Conservation (phyloP, 2,113 vertebrate species). For the Arenaria interpres region DNA sequence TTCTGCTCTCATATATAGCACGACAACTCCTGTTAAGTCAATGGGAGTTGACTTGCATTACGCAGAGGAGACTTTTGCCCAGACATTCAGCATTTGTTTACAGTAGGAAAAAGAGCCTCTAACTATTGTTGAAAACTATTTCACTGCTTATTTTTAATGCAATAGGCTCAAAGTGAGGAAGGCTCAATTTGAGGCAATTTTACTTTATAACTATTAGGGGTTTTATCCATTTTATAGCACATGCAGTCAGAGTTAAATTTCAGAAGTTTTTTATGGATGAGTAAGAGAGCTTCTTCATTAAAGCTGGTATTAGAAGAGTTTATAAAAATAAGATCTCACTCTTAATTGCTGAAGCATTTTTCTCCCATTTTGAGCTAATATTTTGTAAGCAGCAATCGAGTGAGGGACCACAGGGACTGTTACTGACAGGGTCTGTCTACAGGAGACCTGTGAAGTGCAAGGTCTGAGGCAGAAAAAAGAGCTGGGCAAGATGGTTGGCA, state of each 20-base stretch:
- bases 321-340: background rate
- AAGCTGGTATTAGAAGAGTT: background rate
- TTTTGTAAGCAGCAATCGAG: background rate
- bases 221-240: background rate
- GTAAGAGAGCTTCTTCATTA: background rate
- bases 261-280: background rate
- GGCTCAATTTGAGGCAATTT: background rate
- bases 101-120: conserved; percentile 8
- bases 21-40: conserved; percentile 26
- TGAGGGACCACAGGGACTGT: background rate
- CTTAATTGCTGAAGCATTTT: background rate
- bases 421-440: background rate
- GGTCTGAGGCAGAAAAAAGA: background rate
- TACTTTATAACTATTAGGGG: background rate
- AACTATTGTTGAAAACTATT: conserved; percentile 8
- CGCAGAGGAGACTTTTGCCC: background rate
- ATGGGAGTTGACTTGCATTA: conserved; percentile 26
- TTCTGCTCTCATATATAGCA: conserved; percentile 46
- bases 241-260: background rate
- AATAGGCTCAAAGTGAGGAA: background rate
- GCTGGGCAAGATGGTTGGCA: background rate
- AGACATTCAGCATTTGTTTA: conserved; percentile 35
- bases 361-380: background rate
- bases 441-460: background rate
- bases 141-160: conserved; percentile 22